Percentiles rank a stretch among this genome's conserved stretches.
These are phyloP conservation scores for Drosophila kokeensis DNA, from an alignment of 2,888 invertebrate species.

Conservation along the genomic window DNA sequence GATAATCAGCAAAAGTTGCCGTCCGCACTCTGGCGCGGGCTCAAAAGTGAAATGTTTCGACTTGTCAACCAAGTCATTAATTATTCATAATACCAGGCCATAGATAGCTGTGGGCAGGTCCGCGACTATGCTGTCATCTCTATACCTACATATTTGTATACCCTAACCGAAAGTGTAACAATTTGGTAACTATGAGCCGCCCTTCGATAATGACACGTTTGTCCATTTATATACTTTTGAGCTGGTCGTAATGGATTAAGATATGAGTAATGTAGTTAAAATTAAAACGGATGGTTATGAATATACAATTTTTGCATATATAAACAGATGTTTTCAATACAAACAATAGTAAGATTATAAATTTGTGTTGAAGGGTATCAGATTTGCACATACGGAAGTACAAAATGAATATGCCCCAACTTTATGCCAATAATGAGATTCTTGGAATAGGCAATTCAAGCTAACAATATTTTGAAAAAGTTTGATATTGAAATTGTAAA, in stretches of 20 bases:
- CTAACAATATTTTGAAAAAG: background rate
- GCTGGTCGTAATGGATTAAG: background rate
- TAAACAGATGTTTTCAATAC: background rate
- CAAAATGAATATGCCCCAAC: slow-evolving; percentile 21
- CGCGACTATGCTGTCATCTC: slow-evolving; percentile 2
- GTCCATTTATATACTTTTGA: background rate
- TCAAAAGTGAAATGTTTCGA: slow-evolving; percentile 65
- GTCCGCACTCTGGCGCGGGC: slow-evolving; percentile 22
- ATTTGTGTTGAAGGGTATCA: background rate
- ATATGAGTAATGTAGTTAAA: background rate
- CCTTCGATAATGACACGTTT: background rate
- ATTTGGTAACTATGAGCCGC: background rate
- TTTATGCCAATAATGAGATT: slow-evolving; percentile 13
- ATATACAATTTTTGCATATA: background rate
- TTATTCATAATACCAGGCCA: slow-evolving; percentile 71
- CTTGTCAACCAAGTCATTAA: slow-evolving; percentile 67
- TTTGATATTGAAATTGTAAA: slow-evolving; percentile 1
- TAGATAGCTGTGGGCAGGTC: slow-evolving; percentile 19
- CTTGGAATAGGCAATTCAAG: slow-evolving; percentile 2
- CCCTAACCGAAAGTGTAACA: background rate
- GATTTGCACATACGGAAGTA: background rate
- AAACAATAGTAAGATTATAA: background rate
- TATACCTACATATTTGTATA: slow-evolving; percentile 5
- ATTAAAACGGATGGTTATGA: background rate
- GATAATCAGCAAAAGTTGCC: slow-evolving; percentile 52